These are phyloP conservation scores for Danio kyathit DNA, from an alignment of 2,797 vertebrate genomes.

Conservation along the genomic window DNA sequence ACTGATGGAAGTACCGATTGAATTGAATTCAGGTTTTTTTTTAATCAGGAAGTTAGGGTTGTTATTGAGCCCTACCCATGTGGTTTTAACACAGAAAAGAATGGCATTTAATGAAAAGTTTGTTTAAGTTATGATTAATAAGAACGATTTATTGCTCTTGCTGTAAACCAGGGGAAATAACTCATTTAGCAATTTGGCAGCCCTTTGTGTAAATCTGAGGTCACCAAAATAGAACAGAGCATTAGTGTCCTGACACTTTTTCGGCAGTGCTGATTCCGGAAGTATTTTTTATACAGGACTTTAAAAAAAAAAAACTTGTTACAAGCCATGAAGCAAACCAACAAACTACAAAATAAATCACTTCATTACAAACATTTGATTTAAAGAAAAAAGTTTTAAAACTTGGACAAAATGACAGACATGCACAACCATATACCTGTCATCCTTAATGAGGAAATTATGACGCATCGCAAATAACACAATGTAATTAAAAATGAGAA, in stretches of 20 bases:
- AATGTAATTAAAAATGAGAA: too few relatives aligned
- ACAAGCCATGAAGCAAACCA: too few relatives aligned
- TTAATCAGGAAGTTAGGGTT: constrained; percentile 19
- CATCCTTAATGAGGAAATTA: too few relatives aligned
- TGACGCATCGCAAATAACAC: too few relatives aligned
- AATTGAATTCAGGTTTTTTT: background rate
- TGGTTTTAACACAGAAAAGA: background rate
- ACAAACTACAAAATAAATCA: too few relatives aligned
- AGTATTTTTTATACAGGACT: background rate
- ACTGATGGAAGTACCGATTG: background rate
- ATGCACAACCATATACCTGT: too few relatives aligned
- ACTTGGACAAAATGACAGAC: too few relatives aligned
- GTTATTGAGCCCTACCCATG: background rate
- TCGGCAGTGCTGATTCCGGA: background rate
- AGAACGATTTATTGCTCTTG: background rate
- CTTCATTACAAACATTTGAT: too few relatives aligned
- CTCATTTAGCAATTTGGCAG: background rate
- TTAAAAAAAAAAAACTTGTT: too few relatives aligned
- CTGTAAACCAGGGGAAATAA: background rate
- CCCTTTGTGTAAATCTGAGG: constrained; percentile 6
- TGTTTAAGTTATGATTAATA: constrained; percentile 17
- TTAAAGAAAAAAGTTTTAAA: too few relatives aligned
- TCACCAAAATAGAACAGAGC: background rate
- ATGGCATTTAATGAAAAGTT: too few relatives aligned
- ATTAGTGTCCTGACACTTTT: background rate